These are phyloP conservation scores for Aeoliscus strigatus DNA, from an alignment of 2,797 vertebrate species.

Conservation along the genomic window DNA sequence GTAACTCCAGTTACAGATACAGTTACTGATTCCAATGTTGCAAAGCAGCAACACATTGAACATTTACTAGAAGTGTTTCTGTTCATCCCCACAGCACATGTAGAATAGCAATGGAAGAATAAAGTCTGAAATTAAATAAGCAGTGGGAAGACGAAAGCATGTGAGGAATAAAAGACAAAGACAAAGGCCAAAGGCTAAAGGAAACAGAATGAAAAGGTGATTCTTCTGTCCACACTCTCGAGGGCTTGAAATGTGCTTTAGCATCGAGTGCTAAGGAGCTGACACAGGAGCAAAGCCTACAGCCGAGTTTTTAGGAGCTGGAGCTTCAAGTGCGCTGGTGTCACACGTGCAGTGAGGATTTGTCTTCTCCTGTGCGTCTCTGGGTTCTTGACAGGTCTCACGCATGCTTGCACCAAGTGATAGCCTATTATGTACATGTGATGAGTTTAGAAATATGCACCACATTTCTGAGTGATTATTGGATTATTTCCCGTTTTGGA, in stretches of 20 bases:
- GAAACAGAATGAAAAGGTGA: too few species aligned
- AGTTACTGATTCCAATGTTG: too few species aligned
- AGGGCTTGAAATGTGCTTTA: constrained; percentile 32
- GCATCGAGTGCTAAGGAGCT: constrained; percentile 36
- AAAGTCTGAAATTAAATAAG: neutral
- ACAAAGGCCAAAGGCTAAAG: neutral
- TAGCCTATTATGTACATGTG: constrained; percentile 15
- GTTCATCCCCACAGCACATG: too few species aligned
- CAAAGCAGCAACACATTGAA: too few species aligned
- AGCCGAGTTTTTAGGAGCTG: too few species aligned
- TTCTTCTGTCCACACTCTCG: constrained; percentile 11
- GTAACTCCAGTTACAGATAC: too few species aligned
- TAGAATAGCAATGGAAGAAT: too few species aligned
- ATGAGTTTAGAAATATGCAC: constrained; percentile 39
- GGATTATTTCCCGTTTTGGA: constrained; percentile 52
- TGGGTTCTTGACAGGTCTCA: constrained; percentile 26
- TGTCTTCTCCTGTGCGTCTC: constrained; percentile 2
- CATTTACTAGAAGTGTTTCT: too few species aligned
- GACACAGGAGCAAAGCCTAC: constrained; percentile 8
- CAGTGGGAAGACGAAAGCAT: too few species aligned
- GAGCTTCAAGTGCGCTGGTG: too few species aligned
- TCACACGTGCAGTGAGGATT: constrained; percentile 14
- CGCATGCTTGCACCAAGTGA: constrained; percentile 11
- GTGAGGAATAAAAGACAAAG: neutral
- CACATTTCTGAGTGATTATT: constrained; percentile 39